phyloP scores from a whole-genome alignment of 1,140 invertebrate genomes.

The Drosophila guanche region DNA sequence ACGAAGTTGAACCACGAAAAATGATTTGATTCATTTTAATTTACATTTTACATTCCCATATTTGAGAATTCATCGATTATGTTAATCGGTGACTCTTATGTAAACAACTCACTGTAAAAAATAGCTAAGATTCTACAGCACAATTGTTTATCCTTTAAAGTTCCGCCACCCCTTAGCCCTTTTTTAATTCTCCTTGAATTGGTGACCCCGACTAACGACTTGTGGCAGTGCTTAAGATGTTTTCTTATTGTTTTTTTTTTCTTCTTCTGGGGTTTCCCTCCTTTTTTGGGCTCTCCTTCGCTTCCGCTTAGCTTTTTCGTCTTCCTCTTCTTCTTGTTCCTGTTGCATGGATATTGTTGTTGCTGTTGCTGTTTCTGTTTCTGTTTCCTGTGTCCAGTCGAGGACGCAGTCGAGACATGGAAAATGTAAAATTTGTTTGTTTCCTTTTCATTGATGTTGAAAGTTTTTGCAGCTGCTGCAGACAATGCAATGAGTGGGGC shows the following conservation, averaged over 20 bases:
- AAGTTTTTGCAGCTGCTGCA: conserved; percentile 75
- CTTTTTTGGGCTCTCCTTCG: neutral
- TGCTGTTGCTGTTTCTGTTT: conserved; percentile 19
- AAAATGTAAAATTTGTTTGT: conserved; percentile 76
- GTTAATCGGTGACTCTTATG: too few relatives aligned
- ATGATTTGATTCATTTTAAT: too few relatives aligned
- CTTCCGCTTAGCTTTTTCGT: conserved; percentile 1
- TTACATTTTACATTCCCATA: too few relatives aligned
- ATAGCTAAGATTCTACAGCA: conserved; percentile 8
- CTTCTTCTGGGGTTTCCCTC: conserved; percentile 18
- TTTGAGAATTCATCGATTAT: too few relatives aligned
- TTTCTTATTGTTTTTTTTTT: conserved; percentile 40
- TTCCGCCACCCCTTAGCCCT: neutral
- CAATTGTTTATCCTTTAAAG: conserved; percentile 23
- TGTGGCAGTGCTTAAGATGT: conserved; percentile 49
- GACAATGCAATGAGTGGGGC: conserved; percentile 58
- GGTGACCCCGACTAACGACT: conserved; percentile 49
- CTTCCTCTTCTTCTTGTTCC: neutral
- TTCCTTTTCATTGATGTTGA: conserved; percentile 70
- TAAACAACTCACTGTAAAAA: neutral
- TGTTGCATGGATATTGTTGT: conserved; percentile 1
- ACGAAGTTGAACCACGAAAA: too few relatives aligned
- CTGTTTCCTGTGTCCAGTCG: conserved; percentile 18
- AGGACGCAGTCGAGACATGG: conserved; percentile 47
- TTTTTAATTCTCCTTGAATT: neutral